These are phyloP conservation scores for Perca fluviatilis DNA, from an alignment of 2,113 vertebrate genomes.

Conservation along the genomic window DNA sequence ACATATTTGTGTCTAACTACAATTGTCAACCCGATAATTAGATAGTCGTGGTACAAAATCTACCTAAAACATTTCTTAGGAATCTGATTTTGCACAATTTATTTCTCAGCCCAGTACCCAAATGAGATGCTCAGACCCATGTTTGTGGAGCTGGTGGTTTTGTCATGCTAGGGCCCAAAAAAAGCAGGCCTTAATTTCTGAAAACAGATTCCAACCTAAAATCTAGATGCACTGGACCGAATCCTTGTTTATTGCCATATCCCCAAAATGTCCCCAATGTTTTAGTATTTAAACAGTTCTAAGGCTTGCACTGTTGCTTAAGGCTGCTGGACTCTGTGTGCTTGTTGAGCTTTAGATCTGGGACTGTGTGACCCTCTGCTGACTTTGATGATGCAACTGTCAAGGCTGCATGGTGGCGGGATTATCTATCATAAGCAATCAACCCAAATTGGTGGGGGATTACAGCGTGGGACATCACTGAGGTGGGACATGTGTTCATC, in stretches of 20 bases:
- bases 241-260: conserved; percentile 3
- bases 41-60: conserved; percentile 92
- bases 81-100: conserved; percentile 9
- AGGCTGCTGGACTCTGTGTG: conserved; percentile 38
- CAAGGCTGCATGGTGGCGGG: conserved; percentile 16
- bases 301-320: conserved; percentile 14
- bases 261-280: too few species aligned
- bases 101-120: conserved; percentile 38
- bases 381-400: conserved; percentile 32
- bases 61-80: conserved; percentile 76
- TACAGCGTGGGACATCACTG: conserved; percentile 12
- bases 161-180: neutral
- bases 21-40: conserved; percentile 83
- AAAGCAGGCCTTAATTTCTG: neutral
- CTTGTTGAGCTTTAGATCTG: conserved; percentile 15
- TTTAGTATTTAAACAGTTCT: neutral
- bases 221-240: neutral
- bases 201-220: neutral
- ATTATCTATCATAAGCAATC: conserved; percentile 40
- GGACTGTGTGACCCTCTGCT: conserved; percentile 24
- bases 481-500: conserved; percentile 43
- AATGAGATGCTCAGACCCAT: conserved; percentile 27
- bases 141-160: neutral
- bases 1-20: conserved; percentile 89
- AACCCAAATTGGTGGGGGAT: conserved; percentile 38